Base-by-base conservation (phyloP, 2,113 vertebrate species). In the Psittacula cyanocephala region DNA sequence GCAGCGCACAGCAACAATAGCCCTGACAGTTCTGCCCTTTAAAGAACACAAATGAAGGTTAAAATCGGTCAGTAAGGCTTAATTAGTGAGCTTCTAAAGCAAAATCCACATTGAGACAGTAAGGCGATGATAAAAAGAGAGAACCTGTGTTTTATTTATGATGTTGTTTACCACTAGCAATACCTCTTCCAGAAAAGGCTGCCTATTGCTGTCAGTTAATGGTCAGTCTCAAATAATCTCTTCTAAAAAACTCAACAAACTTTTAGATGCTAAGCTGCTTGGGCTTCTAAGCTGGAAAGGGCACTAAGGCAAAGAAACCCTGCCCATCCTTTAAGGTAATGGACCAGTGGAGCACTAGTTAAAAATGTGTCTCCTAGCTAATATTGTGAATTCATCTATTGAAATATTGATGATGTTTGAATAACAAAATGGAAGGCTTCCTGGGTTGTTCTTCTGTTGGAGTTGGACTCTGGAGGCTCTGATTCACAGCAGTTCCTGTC, bases 41-140 rank as follows among this genome's bases (percentile, higher is more conserved):
- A 28, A 95, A 77, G 82, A 92, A 8, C 70, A 65, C 29, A 37
- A 41, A 43, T 81, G 81, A 91, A 94, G 86, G 94, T 82, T 90
- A 68, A 80, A 81, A 69, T 88, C 7, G 2, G 86, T 80, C 25
- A 9, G 41, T 12, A 44, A 83, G n/a, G 71, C 77, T 94, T 89
- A 93, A 86, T 92, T 94, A 94, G 55, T 18, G 59, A 47, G 85
- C 37, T 79, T 91, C 23, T 18, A 43, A 85, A 94, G 49, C 52
- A 76, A 75, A 79, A 70, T 52, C 43, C 52, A 33, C 41, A 3
- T 10, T 63, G 69, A 95, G 80, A 39, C 52, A 41, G 59, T n/a
- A 60, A 87, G 18, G 35, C 57, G 67, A 78, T 53, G 62, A 19
- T 43, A 63, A 63, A 12, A 39, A 49, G 33, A 47, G 37, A 53